Conservation (phyloP, 2,888 invertebrate species). For the Allolobophora icterica region DNA sequence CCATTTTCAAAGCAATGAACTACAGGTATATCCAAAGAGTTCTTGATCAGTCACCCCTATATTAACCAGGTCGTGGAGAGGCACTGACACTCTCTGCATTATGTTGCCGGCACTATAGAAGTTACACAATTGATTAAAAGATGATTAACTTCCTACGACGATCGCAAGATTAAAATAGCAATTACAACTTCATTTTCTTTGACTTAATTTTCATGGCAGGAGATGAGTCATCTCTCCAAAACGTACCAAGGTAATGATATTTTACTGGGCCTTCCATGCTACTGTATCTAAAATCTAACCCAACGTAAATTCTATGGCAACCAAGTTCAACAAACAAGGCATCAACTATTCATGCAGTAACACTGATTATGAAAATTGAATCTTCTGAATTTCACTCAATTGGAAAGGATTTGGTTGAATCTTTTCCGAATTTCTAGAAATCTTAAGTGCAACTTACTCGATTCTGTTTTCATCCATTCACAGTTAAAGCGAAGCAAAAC, state of each 20-base stretch:
- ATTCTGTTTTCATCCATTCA: constrained; percentile 22
- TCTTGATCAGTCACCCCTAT: neutral
- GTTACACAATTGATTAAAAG: neutral
- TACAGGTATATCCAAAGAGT: too few relatives aligned
- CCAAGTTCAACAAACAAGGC: neutral
- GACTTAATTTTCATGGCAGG: neutral
- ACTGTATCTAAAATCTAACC: neutral
- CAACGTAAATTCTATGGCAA: neutral
- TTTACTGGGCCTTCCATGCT: neutral
- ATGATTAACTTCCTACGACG: neutral
- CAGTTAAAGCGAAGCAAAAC: constrained; percentile 26
- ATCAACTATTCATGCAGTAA: neutral
- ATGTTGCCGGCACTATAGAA: neutral
- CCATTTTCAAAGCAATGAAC: neutral
- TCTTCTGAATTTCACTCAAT: neutral
- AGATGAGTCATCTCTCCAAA: neutral
- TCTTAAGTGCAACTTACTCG: constrained; percentile 14
- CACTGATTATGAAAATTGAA: neutral
- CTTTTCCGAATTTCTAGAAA: neutral
- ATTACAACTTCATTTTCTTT: neutral
- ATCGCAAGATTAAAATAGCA: neutral
- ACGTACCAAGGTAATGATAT: too few relatives aligned
- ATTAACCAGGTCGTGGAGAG: neutral
- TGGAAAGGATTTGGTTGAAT: constrained; percentile 11
- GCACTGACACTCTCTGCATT: neutral